These are phyloP conservation scores for Epinephelus moara DNA, from an alignment of 2,113 vertebrate genomes.

Conservation along the genomic window DNA sequence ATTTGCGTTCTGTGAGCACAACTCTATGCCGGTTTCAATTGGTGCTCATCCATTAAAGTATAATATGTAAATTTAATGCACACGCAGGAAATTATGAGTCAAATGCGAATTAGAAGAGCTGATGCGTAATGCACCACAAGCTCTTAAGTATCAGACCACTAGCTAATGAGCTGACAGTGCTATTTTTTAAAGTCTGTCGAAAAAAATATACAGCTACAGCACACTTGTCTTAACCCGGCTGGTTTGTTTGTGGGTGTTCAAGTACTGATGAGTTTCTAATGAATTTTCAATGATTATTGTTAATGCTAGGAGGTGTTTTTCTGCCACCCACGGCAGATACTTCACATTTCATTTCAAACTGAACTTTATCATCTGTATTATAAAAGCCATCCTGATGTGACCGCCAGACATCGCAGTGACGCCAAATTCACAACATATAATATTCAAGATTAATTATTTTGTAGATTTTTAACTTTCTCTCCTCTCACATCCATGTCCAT, in stretches of 20 bases:
- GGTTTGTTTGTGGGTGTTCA: not conserved
- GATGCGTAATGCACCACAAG: not conserved
- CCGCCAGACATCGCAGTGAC: not conserved
- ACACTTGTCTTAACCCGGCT: not conserved
- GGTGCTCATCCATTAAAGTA: not conserved
- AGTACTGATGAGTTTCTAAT: not conserved
- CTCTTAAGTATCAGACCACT: not conserved
- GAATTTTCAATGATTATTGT: not conserved
- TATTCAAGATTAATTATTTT: not conserved
- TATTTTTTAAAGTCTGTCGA: not conserved
- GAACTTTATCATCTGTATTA: not conserved
- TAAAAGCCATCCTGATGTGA: not conserved
- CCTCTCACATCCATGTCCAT: not conserved
- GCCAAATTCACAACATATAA: not conserved
- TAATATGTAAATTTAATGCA: conserved; percentile 4
- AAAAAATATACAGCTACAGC: not conserved
- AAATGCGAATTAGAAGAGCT: conserved; percentile 1
- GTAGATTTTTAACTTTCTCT: not conserved
- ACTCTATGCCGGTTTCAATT: not conserved
- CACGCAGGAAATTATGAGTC: not conserved
- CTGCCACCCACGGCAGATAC: not conserved
- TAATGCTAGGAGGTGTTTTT: not conserved
- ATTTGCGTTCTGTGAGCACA: not conserved
- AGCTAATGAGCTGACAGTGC: conserved; percentile 15
- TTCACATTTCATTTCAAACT: not conserved